Percentiles rank a stretch among this genome's conserved stretches.
Evolutionary conservation across 2,797 vertebrate species (phyloP).

Genomic region (Petrocephalus sullivani): DNA sequence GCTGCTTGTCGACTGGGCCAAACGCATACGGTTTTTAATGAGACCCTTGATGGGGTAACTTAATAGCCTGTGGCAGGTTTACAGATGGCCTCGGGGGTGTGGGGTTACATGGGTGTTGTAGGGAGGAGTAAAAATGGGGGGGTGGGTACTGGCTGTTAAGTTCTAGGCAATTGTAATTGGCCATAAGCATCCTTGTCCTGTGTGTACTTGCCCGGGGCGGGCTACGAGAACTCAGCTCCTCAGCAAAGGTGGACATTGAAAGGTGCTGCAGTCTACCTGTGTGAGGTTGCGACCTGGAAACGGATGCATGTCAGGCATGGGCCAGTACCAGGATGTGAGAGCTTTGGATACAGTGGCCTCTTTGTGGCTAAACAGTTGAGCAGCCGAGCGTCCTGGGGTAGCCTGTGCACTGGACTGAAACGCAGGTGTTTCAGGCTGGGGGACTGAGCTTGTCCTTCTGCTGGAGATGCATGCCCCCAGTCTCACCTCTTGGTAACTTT

Average conservation of each 20-base stretch:
- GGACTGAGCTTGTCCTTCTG: constrained; percentile 39
- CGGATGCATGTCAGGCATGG: background rate
- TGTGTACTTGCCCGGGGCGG: background rate
- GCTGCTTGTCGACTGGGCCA: background rate
- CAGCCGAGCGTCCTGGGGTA: background rate
- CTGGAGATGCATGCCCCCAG: constrained; percentile 28
- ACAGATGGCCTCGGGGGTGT: constrained; percentile 15
- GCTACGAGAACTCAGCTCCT: background rate
- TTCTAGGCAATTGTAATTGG: background rate
- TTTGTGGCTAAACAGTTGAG: background rate
- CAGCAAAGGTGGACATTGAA: background rate
- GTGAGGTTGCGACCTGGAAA: background rate
- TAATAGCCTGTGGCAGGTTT: constrained; percentile 31
- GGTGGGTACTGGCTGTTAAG: background rate
- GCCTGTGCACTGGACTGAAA: background rate
- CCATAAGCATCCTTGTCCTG: background rate
- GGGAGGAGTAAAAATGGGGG: background rate
- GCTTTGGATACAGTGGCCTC: background rate
- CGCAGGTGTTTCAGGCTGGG: background rate
- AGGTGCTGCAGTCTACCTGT: background rate
- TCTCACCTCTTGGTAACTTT: constrained; percentile 30
- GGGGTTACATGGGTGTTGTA: background rate
- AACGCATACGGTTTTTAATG: constrained; percentile 10
- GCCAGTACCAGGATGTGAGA: background rate
- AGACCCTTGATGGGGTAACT: constrained; percentile 34